These are phyloP conservation scores for Panthera uncia DNA, from an alignment of 2,113 vertebrate species.

Conservation along the genomic window DNA sequence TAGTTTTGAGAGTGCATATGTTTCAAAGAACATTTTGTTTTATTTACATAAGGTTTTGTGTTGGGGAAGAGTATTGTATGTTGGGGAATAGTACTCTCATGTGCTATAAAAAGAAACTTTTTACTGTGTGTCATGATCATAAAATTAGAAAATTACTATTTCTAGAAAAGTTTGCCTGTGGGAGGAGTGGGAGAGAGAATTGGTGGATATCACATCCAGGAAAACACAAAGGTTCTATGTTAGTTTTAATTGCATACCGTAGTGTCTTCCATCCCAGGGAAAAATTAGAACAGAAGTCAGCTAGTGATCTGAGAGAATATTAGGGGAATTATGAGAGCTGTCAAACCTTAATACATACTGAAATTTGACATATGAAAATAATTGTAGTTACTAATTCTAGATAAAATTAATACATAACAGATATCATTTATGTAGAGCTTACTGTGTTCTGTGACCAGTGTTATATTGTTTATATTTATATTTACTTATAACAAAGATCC, in stretches of 20 bases:
- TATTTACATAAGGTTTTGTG: not conserved
- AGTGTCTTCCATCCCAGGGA: not conserved
- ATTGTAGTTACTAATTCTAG: not conserved
- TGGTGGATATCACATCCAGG: not conserved
- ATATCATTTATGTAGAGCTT: not conserved
- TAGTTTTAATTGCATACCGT: not conserved
- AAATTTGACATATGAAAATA: not conserved
- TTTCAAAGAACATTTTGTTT: not conserved
- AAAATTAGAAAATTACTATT: not conserved
- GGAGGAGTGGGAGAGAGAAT: not conserved
- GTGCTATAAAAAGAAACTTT: not conserved
- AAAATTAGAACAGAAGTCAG: not conserved
- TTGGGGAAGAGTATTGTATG: not conserved
- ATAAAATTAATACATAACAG: not conserved
- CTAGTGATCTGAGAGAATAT: not conserved
- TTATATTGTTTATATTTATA: conserved; percentile 9
- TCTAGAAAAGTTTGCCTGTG: not conserved
- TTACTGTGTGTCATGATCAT: not conserved
- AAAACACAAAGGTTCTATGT: not conserved
- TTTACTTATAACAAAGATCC: not conserved
- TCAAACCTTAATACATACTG: not conserved
- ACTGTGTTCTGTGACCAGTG: not conserved
- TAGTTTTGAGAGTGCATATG: not conserved
- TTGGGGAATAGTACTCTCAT: not conserved
- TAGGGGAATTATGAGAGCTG: not conserved